A percentile compares a stretch with the other conserved stretches of the same genome.
Evolutionary conservation across 2,113 vertebrate genomes (phyloP).

Genomic region (Anguilla rostrata): DNA sequence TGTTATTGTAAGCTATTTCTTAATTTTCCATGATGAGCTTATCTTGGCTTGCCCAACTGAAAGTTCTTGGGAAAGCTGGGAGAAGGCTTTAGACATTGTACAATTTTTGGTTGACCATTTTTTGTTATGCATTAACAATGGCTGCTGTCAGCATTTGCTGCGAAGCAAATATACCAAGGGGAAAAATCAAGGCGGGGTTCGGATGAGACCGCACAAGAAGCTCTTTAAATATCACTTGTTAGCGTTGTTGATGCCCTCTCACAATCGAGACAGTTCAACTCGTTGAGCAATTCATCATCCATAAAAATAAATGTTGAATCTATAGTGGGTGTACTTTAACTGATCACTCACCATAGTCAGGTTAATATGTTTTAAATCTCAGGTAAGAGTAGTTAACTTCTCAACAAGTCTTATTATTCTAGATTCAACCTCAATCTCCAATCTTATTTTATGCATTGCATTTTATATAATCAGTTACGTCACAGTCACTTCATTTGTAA

Average conservation of each 20-base stretch:
- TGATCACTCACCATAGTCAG: neutral
- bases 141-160: slow-evolving; percentile 97
- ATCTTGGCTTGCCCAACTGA: slow-evolving; percentile 90
- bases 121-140: slow-evolving; percentile 79
- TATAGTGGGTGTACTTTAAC: slow-evolving; percentile 1
- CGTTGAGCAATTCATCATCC: neutral
- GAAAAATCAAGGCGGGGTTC: slow-evolving; percentile 86
- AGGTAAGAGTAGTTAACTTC: slow-evolving; percentile 2
- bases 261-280: neutral
- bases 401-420: slow-evolving; percentile 4
- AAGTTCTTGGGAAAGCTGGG: slow-evolving; percentile 87
- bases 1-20: slow-evolving; percentile 60
- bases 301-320: neutral
- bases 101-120: slow-evolving; percentile 75
- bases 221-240: slow-evolving; percentile 33
- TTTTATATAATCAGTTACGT: neutral
- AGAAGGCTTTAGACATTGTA: slow-evolving; percentile 82
- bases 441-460: neutral
- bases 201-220: slow-evolving; percentile 71
- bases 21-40: slow-evolving; percentile 75
- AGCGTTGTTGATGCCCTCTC: slow-evolving; percentile 22
- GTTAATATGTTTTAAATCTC: neutral
- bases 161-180: slow-evolving; percentile 87
- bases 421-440: neutral
- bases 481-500: neutral